Evolutionary conservation across 1,140 invertebrate genomes (phyloP), one percentile per base, ranked within the genome.

Genomic region (Dendroctonus ponderosae): DNA sequence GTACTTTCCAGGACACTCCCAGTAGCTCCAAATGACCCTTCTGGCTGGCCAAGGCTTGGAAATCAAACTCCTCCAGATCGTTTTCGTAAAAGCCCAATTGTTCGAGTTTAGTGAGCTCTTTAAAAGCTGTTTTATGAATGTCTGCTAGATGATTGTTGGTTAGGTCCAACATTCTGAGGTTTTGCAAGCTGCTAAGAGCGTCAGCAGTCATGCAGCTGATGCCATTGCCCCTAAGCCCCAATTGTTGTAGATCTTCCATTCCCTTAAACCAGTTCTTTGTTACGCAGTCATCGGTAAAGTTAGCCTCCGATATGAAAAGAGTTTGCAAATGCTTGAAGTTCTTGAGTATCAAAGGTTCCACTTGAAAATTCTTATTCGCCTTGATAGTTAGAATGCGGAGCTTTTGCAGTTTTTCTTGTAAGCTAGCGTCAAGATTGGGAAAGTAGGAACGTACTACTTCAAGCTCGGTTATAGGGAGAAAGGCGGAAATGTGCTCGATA

Each of bases 251-350:
- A 6, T 14, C 5, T 6, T 39, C 52, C 58, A 62, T 38, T 11
- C 38, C 59, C 26, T 26, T 52, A 43, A 67, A 67, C 66, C 66
- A 67, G 2, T 56, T 14, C 60, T 62, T 61, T 7, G 66, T 67
- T 12, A 67, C 49, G 38, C 60, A 62, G 6, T 46, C 7, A 37
- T 61, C 60, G 7, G 58, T 62, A 12, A 67, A 62, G 14, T 61
- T 54, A 9, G 52, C 66, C 50, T 62, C 52, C 26, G 66, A 67
- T 14, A 67, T 49, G 12, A 41, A 12, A 7, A 67, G 42, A 2
- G 3, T 11, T 11, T 12, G 15, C 42, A 67, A 26, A 12, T 59
- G 7, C 26, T 37, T 62, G 39, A 67, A 56, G 3, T 61, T 62
- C 43, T 51, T 62, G 1, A 67, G 39, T 3, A 43, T 14, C n/a